Evolutionary conservation across 2,113 vertebrate species (phyloP).

Genomic region (Callopanchax toddi): DNA sequence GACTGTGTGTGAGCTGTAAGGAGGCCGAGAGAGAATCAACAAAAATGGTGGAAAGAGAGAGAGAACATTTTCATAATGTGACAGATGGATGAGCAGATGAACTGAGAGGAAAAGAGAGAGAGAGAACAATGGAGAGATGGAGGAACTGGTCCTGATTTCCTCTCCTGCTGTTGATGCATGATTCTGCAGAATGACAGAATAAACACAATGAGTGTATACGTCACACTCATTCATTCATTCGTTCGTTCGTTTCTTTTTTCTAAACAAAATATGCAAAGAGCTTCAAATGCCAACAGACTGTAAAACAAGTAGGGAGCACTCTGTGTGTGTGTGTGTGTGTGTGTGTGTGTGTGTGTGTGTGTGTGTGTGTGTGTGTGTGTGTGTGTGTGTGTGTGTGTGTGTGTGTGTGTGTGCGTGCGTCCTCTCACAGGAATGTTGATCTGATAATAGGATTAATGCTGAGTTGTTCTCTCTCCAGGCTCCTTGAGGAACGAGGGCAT

Average conservation of each 20-base stretch:
- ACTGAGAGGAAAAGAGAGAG: slow-evolving; percentile 14
- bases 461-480: slow-evolving; percentile 75
- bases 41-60: not conserved
- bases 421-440: slow-evolving; percentile 64
- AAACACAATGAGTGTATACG: too few species aligned
- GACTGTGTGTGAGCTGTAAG: slow-evolving; percentile 9
- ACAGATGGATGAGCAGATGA: slow-evolving; percentile 59
- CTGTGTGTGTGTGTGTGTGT: not conserved
- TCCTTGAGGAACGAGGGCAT: slow-evolving; percentile 94
- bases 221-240: too few species aligned
- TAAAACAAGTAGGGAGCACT: too few species aligned
- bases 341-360: slow-evolving; percentile 16
- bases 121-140: not conserved
- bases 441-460: slow-evolving; percentile 69
- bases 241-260: too few species aligned
- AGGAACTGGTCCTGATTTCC: not conserved
- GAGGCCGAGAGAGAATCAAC: slow-evolving; percentile 16
- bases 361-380: slow-evolving; percentile 3
- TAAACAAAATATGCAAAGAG: not conserved
- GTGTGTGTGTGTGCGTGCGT: slow-evolving; percentile 11
- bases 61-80: slow-evolving; percentile 42
- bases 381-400: slow-evolving; percentile 8
- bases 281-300: not conserved
- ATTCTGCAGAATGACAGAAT: not conserved
- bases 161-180: not conserved